These are phyloP conservation scores for Pygmarrhopalites habei DNA, from an alignment of 1,140 invertebrate species.

Conservation along the genomic window DNA sequence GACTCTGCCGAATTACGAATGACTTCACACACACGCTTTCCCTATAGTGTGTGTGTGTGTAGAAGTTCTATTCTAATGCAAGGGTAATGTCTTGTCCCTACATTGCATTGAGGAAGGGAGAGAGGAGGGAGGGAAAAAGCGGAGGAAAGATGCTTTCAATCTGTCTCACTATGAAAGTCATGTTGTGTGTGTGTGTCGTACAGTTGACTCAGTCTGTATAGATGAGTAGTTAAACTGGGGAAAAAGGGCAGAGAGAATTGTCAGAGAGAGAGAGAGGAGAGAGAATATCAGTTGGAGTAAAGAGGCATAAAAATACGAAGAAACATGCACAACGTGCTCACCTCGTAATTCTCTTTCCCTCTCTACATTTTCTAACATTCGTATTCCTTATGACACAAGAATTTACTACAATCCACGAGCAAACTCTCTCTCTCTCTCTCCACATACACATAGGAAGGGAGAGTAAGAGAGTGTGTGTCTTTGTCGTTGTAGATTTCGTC, in stretches of 20 bases:
- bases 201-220: not conserved
- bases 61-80: too few species aligned
- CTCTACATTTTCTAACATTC: conserved; percentile 24
- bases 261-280: not conserved
- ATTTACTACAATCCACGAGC: conserved; percentile 3
- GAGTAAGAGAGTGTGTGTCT: too few species aligned
- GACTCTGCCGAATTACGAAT: too few species aligned
- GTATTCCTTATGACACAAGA: conserved; percentile 28
- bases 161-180: too few species aligned
- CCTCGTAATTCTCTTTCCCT: conserved; percentile 31
- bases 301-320: conserved; percentile 12
- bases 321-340: conserved; percentile 29
- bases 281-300: not conserved
- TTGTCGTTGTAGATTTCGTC: too few species aligned
- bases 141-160: too few species aligned
- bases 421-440: too few species aligned
- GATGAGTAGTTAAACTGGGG: not conserved
- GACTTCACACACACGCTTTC: too few species aligned
- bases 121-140: too few species aligned
- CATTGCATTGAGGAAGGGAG: not conserved
- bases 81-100: too few species aligned
- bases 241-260: not conserved
- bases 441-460: too few species aligned
- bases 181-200: not conserved
- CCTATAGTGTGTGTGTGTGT: too few species aligned